phyloP scores from a whole-genome alignment of 2,113 vertebrate genomes.

The Corythoichthys haematopterus region DNA sequence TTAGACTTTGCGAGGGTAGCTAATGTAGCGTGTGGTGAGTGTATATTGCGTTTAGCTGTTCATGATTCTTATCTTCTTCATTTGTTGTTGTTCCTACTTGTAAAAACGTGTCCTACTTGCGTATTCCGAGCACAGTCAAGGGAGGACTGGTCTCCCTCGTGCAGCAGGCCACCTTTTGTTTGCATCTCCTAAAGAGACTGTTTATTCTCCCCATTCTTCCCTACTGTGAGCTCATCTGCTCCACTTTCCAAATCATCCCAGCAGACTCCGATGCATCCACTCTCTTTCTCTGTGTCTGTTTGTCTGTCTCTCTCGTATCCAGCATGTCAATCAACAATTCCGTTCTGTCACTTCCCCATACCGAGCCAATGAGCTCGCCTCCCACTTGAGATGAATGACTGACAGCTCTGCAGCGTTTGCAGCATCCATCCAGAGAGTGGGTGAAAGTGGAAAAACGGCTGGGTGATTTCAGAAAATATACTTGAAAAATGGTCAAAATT shows the following conservation, averaged over 20 bases:
- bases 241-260: constrained; percentile 47
- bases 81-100: constrained; percentile 16
- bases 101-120: constrained; percentile 12
- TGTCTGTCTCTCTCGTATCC: too few relatives aligned
- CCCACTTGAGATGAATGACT: constrained; percentile 61
- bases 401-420: constrained; percentile 63
- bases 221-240: constrained; percentile 45
- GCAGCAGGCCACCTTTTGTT: constrained; percentile 34
- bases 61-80: constrained; percentile 32
- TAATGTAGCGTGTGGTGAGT: not conserved
- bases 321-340: constrained; percentile 56
- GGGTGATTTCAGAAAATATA: constrained; percentile 33
- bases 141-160: constrained; percentile 19
- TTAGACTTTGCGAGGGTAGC: not conserved
- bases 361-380: constrained; percentile 45
- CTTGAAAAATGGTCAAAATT: not conserved
- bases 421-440: constrained; percentile 48
- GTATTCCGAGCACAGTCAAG: constrained; percentile 13
- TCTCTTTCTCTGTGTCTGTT: constrained; percentile 22
- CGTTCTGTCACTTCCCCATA: constrained; percentile 48
- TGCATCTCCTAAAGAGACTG: constrained; percentile 51
- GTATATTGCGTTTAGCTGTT: constrained; percentile 9
- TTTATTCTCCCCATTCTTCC: constrained; percentile 41
- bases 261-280: constrained; percentile 9
- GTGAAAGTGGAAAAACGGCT: constrained; percentile 16